Percentiles rank a stretch among this genome's conserved stretches.
These are phyloP conservation scores for Penaeus chinensis DNA, from an alignment of 1,140 invertebrate species.

Conservation along the genomic window DNA sequence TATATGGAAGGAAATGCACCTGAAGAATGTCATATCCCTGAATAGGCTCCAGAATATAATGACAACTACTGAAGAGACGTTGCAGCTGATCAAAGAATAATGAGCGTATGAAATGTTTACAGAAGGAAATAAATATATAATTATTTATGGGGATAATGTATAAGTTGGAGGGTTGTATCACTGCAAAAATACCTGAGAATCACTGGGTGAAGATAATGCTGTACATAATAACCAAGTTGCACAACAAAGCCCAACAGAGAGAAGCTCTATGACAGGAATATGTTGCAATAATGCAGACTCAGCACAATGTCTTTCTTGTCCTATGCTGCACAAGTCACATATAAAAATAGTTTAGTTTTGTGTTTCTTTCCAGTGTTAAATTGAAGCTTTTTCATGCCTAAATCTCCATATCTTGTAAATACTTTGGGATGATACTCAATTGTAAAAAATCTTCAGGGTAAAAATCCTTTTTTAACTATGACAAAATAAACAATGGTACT, in stretches of 20 bases:
- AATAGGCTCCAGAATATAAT: constrained; percentile 14
- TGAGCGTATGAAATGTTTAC: constrained; percentile 4
- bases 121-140: constrained; percentile 48
- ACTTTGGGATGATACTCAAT: constrained; percentile 34
- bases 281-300: constrained; percentile 49
- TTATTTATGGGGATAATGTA: constrained; percentile 33
- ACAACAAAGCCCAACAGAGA: constrained; percentile 43
- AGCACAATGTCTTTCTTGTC: constrained; percentile 60
- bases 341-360: constrained; percentile 61
- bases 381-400: constrained; percentile 58
- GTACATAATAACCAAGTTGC: constrained; percentile 46
- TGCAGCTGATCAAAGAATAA: not conserved
- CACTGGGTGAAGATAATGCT: constrained; percentile 57
- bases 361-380: constrained; percentile 56
- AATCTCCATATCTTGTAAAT: constrained; percentile 46
- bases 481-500: constrained; percentile 51
- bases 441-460: constrained; percentile 28
- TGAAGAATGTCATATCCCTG: constrained; percentile 33
- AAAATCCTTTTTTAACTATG: constrained; percentile 34
- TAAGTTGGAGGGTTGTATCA: constrained; percentile 44
- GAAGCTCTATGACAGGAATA: constrained; percentile 46
- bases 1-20: constrained; percentile 42
- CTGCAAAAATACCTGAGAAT: constrained; percentile 60
- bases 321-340: constrained; percentile 57
- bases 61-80: constrained; percentile 11